Percentiles rank a stretch among this genome's conserved stretches.
Conservation (phyloP, 2,113 vertebrate genomes). For the Scatophagus argus region DNA sequence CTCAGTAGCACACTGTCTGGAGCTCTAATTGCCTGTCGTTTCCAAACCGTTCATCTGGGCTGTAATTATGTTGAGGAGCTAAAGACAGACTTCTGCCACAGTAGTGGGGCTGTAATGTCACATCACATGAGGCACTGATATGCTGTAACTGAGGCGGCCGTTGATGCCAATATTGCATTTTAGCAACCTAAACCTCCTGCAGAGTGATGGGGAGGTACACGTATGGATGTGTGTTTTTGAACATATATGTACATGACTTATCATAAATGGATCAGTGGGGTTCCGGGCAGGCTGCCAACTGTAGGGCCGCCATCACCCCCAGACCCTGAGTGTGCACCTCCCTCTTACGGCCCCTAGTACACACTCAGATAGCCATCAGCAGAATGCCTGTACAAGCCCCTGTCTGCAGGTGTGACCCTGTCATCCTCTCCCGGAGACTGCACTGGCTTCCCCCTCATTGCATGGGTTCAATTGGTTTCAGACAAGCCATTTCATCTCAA, state of each 20-base stretch:
- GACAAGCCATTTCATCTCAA: slow-evolving; percentile 56
- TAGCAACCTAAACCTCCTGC: not conserved
- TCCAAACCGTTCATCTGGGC: slow-evolving; percentile 69
- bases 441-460: slow-evolving; percentile 22
- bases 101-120: slow-evolving; percentile 34
- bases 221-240: slow-evolving; percentile 8
- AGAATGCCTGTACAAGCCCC: slow-evolving; percentile 41
- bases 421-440: slow-evolving; percentile 45
- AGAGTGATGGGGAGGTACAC: not conserved
- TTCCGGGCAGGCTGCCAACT: slow-evolving; percentile 40
- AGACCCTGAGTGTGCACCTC: slow-evolving; percentile 16
- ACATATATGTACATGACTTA: slow-evolving; percentile 19
- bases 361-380: slow-evolving; percentile 52
- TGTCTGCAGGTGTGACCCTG: slow-evolving; percentile 57
- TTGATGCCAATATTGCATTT: slow-evolving; percentile 15
- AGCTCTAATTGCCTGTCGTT: slow-evolving; percentile 77
- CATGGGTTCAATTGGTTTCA: slow-evolving; percentile 56
- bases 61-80: slow-evolving; percentile 76
- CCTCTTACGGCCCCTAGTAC: slow-evolving; percentile 11
- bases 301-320: not conserved
- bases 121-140: slow-evolving; percentile 38
- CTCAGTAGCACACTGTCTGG: slow-evolving; percentile 62
- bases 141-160: slow-evolving; percentile 26
- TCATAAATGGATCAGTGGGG: slow-evolving; percentile 9
- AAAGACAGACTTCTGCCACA: slow-evolving; percentile 65